phyloP scores from a whole-genome alignment of 2,888 invertebrate genomes.

The Penaeus monodon region DNA sequence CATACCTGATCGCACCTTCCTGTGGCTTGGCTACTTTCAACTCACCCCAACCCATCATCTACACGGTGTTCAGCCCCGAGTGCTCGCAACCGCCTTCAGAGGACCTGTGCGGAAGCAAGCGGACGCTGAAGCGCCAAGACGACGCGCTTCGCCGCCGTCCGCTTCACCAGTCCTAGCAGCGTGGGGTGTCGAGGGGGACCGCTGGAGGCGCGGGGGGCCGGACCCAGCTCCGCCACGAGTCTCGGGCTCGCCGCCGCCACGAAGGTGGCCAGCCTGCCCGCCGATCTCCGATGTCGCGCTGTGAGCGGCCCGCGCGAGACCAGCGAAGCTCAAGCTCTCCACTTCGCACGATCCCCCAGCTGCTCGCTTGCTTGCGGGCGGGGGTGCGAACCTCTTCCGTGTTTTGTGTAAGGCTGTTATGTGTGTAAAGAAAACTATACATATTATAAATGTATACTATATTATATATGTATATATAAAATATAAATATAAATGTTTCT shows the following conservation, averaged over 20 bases:
- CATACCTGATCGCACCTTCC: conserved; percentile 80
- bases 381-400: background rate
- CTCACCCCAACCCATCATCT: conserved; percentile 90
- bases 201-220: conserved; percentile 32
- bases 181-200: conserved; percentile 42
- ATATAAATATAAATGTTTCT: conserved; percentile 23
- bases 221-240: conserved; percentile 27
- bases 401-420: background rate
- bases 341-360: conserved; percentile 21
- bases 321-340: background rate
- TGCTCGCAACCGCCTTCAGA: conserved; percentile 90
- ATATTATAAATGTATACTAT: background rate
- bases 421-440: background rate
- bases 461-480: conserved; percentile 26
- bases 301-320: conserved; percentile 9
- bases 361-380: background rate
- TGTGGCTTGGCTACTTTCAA: conserved; percentile 95
- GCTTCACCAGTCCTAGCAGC: conserved; percentile 49
- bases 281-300: conserved; percentile 47
- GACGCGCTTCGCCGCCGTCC: conserved; percentile 31
- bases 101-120: conserved; percentile 78
- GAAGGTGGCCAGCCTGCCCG: conserved; percentile 41
- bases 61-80: conserved; percentile 94
- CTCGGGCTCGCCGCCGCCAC: conserved; percentile 36
- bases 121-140: conserved; percentile 24